Evolutionary conservation across 1,140 invertebrate genomes (phyloP).

Genomic region (Archegozetes longisetosus): DNA sequence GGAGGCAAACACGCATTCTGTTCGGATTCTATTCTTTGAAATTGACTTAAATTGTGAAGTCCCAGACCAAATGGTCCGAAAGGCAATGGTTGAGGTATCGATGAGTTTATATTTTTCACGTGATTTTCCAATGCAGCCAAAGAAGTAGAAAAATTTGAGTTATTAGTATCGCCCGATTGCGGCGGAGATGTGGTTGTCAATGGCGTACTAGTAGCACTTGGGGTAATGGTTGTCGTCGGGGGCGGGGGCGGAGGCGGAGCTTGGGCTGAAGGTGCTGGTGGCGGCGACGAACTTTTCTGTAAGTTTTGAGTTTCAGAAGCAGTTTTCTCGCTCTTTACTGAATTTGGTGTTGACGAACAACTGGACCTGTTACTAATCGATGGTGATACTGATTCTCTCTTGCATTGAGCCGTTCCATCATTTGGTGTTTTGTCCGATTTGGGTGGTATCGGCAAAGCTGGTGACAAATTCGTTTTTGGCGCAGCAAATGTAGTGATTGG

Average conservation of each 20-base stretch:
- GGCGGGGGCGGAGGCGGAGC: slow-evolving; percentile 1
- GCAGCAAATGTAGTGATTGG: not conserved
- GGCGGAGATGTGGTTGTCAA: slow-evolving; percentile 2
- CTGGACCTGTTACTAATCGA: not conserved
- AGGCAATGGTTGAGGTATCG: slow-evolving; percentile 27
- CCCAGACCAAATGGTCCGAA: slow-evolving; percentile 34
- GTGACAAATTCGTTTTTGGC: not conserved
- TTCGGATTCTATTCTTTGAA: slow-evolving; percentile 5
- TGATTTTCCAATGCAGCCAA: slow-evolving; percentile 56
- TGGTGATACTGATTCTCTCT: not conserved
- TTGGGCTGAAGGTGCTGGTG: slow-evolving; percentile 11
- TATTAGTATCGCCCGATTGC: not conserved
- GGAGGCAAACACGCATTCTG: not conserved
- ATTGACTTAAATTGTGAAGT: slow-evolving; percentile 11
- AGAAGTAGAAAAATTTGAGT: slow-evolving; percentile 46
- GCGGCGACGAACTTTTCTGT: slow-evolving; percentile 10
- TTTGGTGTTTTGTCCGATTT: not conserved
- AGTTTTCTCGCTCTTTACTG: not conserved
- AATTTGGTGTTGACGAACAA: not conserved
- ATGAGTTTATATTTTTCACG: slow-evolving; percentile 31
- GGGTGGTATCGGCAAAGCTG: not conserved
- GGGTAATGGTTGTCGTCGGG: not conserved
- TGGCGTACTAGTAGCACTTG: not conserved
- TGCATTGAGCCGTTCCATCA: not conserved
- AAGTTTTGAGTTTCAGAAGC: slow-evolving; percentile 1